Conservation (phyloP, 2,113 vertebrate species). For the Micromys minutus region DNA sequence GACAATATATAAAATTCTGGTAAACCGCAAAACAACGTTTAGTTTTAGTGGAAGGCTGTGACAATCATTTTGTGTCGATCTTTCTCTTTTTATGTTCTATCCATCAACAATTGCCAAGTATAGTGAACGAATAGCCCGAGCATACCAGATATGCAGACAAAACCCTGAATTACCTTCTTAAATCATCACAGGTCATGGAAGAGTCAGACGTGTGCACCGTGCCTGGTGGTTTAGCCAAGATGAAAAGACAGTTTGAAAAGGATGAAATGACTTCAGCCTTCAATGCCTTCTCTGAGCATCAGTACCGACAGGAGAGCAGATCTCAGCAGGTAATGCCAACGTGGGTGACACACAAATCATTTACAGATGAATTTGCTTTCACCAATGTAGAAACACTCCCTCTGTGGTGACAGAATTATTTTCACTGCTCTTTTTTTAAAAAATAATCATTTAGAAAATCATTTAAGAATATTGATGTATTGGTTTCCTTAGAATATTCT, state of each 20-base stretch:
- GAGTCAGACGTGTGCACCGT: constrained; percentile 91
- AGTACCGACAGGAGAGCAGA: constrained; percentile 86
- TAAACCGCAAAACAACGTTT: constrained; percentile 11
- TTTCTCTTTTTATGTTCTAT: not conserved
- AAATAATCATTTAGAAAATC: constrained; percentile 46
- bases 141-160: not conserved
- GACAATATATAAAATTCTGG: constrained; percentile 1
- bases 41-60: not conserved
- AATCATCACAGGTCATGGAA: constrained; percentile 90
- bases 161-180: constrained; percentile 39
- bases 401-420: not conserved
- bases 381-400: not conserved
- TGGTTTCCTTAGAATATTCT: not conserved
- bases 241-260: constrained; percentile 95
- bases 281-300: constrained; percentile 88
- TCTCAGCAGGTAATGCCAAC: constrained; percentile 89
- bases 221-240: constrained; percentile 93
- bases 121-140: not conserved
- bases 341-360: not conserved
- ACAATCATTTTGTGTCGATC: not conserved
- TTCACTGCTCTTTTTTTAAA: constrained; percentile 24
- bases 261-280: constrained; percentile 86
- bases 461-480: not conserved
- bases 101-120: not conserved
- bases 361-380: not conserved